Evolutionary conservation across 1,140 invertebrate species (phyloP).

Genomic region (Pogonomyrmex californicus): DNA sequence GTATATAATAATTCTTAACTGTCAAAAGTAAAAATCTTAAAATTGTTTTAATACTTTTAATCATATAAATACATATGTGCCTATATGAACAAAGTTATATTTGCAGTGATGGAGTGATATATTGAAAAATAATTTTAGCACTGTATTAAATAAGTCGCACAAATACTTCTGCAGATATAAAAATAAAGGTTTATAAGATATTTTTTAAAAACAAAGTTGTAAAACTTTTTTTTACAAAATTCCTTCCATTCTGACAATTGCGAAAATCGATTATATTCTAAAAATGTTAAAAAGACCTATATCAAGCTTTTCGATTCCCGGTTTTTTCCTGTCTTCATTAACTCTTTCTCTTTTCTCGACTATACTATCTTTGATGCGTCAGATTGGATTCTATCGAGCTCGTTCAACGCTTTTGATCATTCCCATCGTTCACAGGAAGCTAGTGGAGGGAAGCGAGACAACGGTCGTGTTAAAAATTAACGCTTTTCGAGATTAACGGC

Average conservation of each 20-base stretch:
- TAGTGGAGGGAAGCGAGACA: neutral
- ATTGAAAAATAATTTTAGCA: neutral
- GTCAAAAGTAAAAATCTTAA: conserved; percentile 8
- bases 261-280: neutral
- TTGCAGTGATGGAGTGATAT: neutral
- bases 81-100: neutral
- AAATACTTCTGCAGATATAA: neutral
- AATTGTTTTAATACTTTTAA: neutral
- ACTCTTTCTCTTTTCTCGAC: neutral
- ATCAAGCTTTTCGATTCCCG: neutral
- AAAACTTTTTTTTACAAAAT: neutral
- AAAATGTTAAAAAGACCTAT: neutral
- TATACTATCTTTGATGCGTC: neutral
- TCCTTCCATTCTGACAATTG: neutral
- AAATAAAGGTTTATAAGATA: neutral
- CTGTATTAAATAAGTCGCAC: neutral
- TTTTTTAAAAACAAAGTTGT: neutral
- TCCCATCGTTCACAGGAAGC: neutral
- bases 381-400: conserved; percentile 21
- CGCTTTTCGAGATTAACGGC: conserved; percentile 51
- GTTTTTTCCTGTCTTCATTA: neutral
- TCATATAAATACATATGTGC: neutral
- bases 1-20: neutral
- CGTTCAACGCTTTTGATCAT: conserved; percentile 16
- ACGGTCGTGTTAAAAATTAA: conserved; percentile 56